Conservation (phyloP, 2,888 invertebrate species). For the Nomada ferruginata region DNA sequence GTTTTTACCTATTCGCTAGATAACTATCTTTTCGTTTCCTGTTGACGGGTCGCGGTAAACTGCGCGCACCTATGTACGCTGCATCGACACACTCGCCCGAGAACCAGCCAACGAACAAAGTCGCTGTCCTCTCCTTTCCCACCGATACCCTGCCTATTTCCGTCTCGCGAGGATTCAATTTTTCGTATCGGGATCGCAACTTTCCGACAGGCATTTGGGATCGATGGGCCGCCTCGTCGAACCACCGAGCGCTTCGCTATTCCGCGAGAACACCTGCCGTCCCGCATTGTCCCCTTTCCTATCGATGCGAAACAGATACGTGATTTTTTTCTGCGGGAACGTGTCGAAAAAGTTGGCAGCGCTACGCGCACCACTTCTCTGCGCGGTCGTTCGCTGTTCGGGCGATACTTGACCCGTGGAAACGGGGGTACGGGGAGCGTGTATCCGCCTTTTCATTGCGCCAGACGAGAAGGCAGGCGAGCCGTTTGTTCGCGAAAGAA, state of each 20-base stretch:
- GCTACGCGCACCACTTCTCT: slow-evolving; percentile 1
- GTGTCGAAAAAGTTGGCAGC: neutral
- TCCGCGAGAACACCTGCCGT: too few relatives aligned
- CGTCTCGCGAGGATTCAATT: neutral
- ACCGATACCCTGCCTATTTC: too few relatives aligned
- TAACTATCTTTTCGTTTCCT: slow-evolving; percentile 78
- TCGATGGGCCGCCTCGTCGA: too few relatives aligned
- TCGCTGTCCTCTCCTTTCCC: neutral
- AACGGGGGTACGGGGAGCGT: slow-evolving; percentile 22
- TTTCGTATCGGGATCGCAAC: neutral
- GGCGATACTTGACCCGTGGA: neutral
- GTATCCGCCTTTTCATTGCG: slow-evolving; percentile 9
- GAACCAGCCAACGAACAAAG: slow-evolving; percentile 20
- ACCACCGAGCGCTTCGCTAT: too few relatives aligned
- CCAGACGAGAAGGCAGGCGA: slow-evolving; percentile 12
- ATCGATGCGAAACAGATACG: too few relatives aligned
- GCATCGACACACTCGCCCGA: slow-evolving; percentile 3
- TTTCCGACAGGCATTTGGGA: neutral
- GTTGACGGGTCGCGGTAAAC: slow-evolving; percentile 70
- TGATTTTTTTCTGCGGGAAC: neutral
- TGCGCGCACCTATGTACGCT: slow-evolving; percentile 7
- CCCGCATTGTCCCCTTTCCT: too few relatives aligned
- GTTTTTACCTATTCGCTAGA: slow-evolving; percentile 66
- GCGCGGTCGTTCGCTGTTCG: too few relatives aligned
- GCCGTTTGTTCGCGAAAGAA: neutral